Conservation (phyloP, 2,888 invertebrate species). For the Stenotaenia linearis region DNA sequence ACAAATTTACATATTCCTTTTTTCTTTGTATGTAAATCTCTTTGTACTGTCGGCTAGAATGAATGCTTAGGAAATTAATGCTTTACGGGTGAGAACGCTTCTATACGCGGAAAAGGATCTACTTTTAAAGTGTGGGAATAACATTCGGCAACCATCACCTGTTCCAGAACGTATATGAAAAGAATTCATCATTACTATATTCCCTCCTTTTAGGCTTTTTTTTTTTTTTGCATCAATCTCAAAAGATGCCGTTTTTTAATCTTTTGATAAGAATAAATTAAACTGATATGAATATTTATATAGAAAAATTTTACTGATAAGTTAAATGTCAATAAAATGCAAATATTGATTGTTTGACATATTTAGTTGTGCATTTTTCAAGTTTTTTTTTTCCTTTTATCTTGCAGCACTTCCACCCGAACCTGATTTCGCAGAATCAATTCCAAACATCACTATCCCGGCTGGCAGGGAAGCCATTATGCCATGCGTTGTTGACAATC, state of each 20-base stretch:
- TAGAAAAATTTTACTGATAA: not conserved
- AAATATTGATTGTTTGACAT: not conserved
- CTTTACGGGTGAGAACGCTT: not conserved
- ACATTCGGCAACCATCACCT: conserved; percentile 7
- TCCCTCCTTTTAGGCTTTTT: not conserved
- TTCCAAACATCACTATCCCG: conserved; percentile 36
- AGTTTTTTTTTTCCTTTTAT: conserved; percentile 15
- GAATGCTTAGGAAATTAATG: conserved; percentile 7
- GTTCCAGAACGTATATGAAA: not conserved
- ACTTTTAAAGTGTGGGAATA: not conserved
- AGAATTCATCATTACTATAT: not conserved
- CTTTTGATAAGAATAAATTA: not conserved
- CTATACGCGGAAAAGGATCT: not conserved
- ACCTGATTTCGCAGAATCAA: conserved; percentile 35
- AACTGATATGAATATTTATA: not conserved
- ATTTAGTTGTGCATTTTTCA: not conserved
- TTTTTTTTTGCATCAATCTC: not conserved
- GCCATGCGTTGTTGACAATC: conserved; percentile 36
- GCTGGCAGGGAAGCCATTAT: conserved; percentile 36
- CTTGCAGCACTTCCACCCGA: conserved; percentile 35
- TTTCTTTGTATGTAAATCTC: not conserved
- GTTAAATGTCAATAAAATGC: not conserved
- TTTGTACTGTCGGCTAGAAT: not conserved
- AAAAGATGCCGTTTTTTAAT: not conserved
- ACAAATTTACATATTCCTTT: not conserved